phyloP scores from a whole-genome alignment of 92 coral and sea anemone genomes.

The Umimayanthus kanabou region DNA sequence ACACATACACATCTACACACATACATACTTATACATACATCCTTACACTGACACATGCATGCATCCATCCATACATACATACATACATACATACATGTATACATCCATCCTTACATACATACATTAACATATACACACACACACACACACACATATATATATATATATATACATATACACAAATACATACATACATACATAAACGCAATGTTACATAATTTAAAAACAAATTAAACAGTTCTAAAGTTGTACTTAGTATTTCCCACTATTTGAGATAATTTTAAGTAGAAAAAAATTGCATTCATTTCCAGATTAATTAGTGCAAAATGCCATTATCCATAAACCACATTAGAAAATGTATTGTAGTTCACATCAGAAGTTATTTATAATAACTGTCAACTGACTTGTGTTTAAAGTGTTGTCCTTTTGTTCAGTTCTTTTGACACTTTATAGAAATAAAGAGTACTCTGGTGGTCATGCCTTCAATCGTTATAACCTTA shows the following conservation, averaged over 20 bases:
- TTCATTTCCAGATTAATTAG: slow-evolving; percentile 15
- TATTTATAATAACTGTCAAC: too few relatives aligned
- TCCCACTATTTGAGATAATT: background rate
- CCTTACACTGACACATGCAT: too few relatives aligned
- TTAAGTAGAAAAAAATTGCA: background rate
- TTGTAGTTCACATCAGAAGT: background rate
- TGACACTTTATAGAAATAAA: background rate
- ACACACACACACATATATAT: background rate
- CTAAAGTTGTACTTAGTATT: background rate
- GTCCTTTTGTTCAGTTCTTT: too few relatives aligned
- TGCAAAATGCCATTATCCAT: background rate
- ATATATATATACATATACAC: too few relatives aligned
- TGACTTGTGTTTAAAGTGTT: too few relatives aligned
- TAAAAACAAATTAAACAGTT: too few relatives aligned
- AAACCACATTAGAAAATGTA: background rate
- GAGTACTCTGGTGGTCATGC: too few relatives aligned
- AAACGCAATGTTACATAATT: too few relatives aligned
- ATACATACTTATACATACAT: background rate
- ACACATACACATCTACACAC: background rate
- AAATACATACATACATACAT: too few relatives aligned
- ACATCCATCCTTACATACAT: background rate
- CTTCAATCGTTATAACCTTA: too few relatives aligned
- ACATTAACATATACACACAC: background rate
- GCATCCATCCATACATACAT: background rate
- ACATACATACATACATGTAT: background rate